phyloP scores from a whole-genome alignment of 30 jellyfish, hydroid and myxozoan genomes.

The Nemopilema nomurai region DNA sequence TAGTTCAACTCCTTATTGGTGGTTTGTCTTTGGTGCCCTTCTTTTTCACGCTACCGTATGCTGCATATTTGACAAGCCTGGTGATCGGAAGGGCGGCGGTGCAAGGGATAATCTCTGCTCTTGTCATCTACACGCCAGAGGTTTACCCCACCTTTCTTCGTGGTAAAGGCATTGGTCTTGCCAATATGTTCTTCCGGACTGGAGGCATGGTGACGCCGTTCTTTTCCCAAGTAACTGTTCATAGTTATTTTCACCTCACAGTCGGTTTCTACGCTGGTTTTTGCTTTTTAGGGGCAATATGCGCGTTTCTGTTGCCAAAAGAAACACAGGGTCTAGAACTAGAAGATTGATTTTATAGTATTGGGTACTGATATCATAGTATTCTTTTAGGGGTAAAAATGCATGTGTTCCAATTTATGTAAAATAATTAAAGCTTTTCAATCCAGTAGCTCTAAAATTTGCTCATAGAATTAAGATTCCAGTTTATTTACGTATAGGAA shows the following conservation, averaged over 20 bases:
- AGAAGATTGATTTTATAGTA: slow-evolving; percentile 15
- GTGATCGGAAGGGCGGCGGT: slow-evolving; percentile 58
- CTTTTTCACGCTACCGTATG: slow-evolving; percentile 27
- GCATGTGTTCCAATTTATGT: no score
- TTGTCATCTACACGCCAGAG: slow-evolving; percentile 74
- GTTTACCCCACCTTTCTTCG: slow-evolving; percentile 78
- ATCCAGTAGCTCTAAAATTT: no score
- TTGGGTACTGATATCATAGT: background rate
- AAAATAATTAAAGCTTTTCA: no score
- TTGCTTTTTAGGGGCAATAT: slow-evolving; percentile 36
- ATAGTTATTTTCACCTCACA: slow-evolving; percentile 25
- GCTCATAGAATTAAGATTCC: no score
- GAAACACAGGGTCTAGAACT: slow-evolving; percentile 66
- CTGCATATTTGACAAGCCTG: slow-evolving; percentile 13
- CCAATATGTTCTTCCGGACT: slow-evolving; percentile 52
- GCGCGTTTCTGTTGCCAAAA: slow-evolving; percentile 43
- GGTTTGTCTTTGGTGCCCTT: slow-evolving; percentile 50
- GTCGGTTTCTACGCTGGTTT: slow-evolving; percentile 44
- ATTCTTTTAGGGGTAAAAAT: no score
- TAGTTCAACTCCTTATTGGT: slow-evolving; percentile 23
- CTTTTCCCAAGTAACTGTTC: slow-evolving; percentile 57
- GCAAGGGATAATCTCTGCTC: slow-evolving; percentile 62
- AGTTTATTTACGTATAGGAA: no score
- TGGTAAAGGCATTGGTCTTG: slow-evolving; percentile 64
- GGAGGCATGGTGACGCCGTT: slow-evolving; percentile 76